A percentile compares a stretch with the other conserved stretches of the same genome.
These are phyloP conservation scores for Girardia tigrina DNA, from an alignment of 2,888 invertebrate genomes.

Conservation along the genomic window DNA sequence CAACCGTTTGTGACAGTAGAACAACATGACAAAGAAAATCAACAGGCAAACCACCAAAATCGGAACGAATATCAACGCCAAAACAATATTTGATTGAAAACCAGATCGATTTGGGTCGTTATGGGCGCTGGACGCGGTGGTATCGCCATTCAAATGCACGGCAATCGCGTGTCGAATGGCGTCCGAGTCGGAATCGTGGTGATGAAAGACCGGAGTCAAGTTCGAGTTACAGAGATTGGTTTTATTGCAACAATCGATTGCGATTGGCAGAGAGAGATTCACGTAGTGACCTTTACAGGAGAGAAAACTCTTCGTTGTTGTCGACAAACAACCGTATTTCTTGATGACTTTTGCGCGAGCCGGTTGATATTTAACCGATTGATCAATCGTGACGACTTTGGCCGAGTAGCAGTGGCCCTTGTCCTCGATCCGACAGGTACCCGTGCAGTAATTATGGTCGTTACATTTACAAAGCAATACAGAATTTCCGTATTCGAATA, in stretches of 20 bases:
- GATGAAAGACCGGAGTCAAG: constrained; percentile 10
- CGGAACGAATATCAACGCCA: not conserved
- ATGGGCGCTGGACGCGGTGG: not conserved
- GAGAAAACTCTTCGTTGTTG: not conserved
- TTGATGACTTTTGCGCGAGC: not conserved
- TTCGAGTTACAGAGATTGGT: constrained; percentile 5
- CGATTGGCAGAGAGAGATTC: not conserved
- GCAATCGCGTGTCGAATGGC: constrained; percentile 24
- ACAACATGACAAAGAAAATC: not conserved
- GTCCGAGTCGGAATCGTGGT: not conserved
- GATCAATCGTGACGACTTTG: not conserved
- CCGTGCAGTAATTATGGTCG: not conserved
- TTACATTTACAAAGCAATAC: not conserved
- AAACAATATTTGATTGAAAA: not conserved
- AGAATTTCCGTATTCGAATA: not conserved
- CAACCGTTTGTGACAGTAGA: not conserved
- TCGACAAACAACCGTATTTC: constrained; percentile 25
- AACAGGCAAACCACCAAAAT: constrained; percentile 5
- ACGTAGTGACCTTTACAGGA: constrained; percentile 24
- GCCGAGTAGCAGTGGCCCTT: constrained; percentile 5
- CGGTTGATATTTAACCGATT: not conserved
- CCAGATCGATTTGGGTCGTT: no score
- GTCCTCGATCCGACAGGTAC: not conserved
- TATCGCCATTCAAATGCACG: not conserved
- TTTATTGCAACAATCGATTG: constrained; percentile 29